Evolutionary conservation across 1,140 invertebrate genomes (phyloP), one percentile per base, ranked within the genome.

Genomic region (Lanistes nyassanus): DNA sequence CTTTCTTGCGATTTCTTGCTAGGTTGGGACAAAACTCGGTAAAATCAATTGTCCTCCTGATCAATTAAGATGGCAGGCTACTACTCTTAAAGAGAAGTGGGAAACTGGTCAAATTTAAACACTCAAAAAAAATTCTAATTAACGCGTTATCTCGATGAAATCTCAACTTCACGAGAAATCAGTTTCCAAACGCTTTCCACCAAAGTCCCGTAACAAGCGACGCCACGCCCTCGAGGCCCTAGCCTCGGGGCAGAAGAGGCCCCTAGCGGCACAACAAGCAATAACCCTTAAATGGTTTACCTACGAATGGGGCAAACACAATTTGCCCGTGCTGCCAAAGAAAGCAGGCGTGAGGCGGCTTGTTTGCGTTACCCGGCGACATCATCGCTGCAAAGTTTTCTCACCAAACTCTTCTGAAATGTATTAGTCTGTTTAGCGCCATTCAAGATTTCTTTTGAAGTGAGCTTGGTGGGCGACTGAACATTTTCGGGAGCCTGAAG

Each of bases 371-470:
- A 42, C 42, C 60, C 55, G 26, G 29, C 51, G 39, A 31, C 51
- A 42, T 26, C 42, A 31, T n/a, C 47, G 51, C 55, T 19, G 51
- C 55, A 72, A 72, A 72, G 70, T 72, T 72, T 60, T 72, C 70
- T 72, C 70, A 72, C 69, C 70, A 72, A 72, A 72, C 70, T 55
- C 56, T n/a, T 16, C 55, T 37, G 55, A 72, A 62, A 37, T 60
- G 70, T 72, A 72, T 72, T 72, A 72, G 70, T 62, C 68, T 70
- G 68, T 70, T 70, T 56, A 70, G 68, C 70, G 47, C 55, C 70
- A 72, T 72, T 72, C 70, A 62, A 21, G 53, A 55, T 23, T 37
- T 23, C 70, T 60, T 72, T 72, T 72, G 70, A 72, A 72, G 70
- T 72, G 70, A 72, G 70, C 34, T 19, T 34, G n/a, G 55, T 21